Evolutionary conservation across 2,113 vertebrate species (phyloP), one percentile per base, ranked within the genome.

Genomic region (Phaethornis superciliosus): DNA sequence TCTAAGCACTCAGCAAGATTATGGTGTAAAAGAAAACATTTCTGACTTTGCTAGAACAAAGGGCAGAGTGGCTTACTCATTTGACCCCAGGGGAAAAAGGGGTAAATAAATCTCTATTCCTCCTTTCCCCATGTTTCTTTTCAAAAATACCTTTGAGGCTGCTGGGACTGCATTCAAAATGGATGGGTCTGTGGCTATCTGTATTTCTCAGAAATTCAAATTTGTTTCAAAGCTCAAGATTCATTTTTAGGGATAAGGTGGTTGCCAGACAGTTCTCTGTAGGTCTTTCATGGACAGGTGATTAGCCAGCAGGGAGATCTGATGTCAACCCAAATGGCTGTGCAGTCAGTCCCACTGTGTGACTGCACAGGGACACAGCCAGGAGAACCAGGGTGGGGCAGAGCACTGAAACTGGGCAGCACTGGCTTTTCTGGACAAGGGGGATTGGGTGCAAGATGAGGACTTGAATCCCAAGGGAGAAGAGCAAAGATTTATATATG

Each of bases 201-300:
- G 35, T 72, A 4, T n/a, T 62, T 35, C 63, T 85, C 62, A 88
- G 59, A 85, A 89, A 88, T 40, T 80, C 58, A 54, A 2, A 70
- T 62, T n/a, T 83, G 42, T 55, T 77, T 42, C 42, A 47, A 14
- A 15, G 42, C 28, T 81, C 24, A n/a, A 15, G 40, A 47, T 55
- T 54, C 22, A 3, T 30, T 54, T 35, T 0, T 49, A 81, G 88
- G 90, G 27, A 88, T 70, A 70, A 94, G 92, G 32, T 20, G 33
- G 4, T 60, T 97, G 42, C 93, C 96, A 60, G 71, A 71, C 12
- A 93, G 92, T 23, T 96, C 94, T 72, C 37, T 78, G 52, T 30
- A 96, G 96, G 93, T 92, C 95, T 63, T 93, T 95, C 37, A 80
- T 63, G 33, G 94, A 83, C 91, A 78, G 93, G 81, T 86, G 70